A percentile compares a stretch with the other conserved stretches of the same genome.
phyloP scores from a whole-genome alignment of 2,888 invertebrate genomes.

The Ametastegia equiseti region DNA sequence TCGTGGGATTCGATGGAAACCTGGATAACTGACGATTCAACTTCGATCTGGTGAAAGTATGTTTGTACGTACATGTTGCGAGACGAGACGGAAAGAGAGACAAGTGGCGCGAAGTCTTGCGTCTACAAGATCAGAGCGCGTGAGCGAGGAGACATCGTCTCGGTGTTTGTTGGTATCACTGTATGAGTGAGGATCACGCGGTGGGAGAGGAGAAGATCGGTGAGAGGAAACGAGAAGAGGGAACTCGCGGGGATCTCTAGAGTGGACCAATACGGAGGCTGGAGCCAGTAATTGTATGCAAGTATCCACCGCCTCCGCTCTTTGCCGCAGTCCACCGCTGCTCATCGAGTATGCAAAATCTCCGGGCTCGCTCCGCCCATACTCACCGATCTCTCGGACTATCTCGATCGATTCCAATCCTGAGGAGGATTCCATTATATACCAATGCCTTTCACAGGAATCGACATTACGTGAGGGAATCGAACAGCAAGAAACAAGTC shows the following conservation, averaged over 20 bases:
- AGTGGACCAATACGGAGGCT: conserved; percentile 73
- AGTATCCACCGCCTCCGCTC: conserved; percentile 71
- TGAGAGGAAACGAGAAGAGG: conserved; percentile 56
- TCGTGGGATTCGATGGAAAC: no score
- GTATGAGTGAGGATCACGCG: not conserved
- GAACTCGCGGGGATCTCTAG: conserved; percentile 54
- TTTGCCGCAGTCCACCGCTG: conserved; percentile 52
- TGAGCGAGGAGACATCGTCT: not conserved
- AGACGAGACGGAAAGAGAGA: no score
- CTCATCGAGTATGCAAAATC: conserved; percentile 73
- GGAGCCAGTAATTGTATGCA: conserved; percentile 70
- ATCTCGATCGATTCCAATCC: conserved; percentile 6
- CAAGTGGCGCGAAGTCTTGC: no score
- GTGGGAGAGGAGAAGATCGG: conserved; percentile 16
- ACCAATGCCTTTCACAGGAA: no score
- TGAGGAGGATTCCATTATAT: no score
- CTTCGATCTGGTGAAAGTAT: not conserved
- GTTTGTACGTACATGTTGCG: no score
- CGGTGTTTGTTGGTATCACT: not conserved
- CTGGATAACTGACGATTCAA: no score
- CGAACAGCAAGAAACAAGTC: no score
- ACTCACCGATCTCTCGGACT: not conserved
- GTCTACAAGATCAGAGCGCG: not conserved
- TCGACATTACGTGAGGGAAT: no score
- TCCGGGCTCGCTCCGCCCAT: conserved; percentile 69